Evolutionary conservation across 2,113 vertebrate species (phyloP), one percentile per base, ranked within the genome.

Genomic region (Vulpes ferrilata): DNA sequence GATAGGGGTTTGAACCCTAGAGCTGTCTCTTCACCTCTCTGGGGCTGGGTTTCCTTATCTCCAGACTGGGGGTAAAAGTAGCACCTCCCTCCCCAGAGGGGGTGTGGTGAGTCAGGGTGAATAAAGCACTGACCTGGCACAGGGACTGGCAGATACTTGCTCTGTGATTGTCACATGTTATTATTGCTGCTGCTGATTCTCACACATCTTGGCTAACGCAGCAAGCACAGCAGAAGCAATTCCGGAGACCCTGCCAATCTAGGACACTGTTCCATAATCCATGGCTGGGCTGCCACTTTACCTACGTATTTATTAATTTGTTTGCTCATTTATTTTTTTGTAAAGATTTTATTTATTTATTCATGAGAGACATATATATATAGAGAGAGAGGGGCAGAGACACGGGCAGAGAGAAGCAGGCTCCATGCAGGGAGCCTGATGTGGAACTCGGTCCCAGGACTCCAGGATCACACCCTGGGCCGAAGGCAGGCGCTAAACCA

Each of bases 91-190:
- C 55, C 38, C 74, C n/a, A 0, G 0, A 9, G 19, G 19, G n/a
- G 23, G 7, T 17, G 1, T 19, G 23, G 22, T 13, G 11, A 32
- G n/a, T 25, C 35, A 0, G 0, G 55, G n/a, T 51, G 11, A 69
- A 0, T 16, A 2, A 71, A 64, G 62, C 43, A 11, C 30, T 55
- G 4, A 19, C 13, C 3, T 17, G 25, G 71, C 2, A 6, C 38
- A 1, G 55, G 35, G 20, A 4, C 43, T 20, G 27, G 35, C 0
- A 0, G 17, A 2, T 0, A 6, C 1, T n/a, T 15, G 11, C 53
- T 65, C 25, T 51, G 43, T 8, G 7, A 16, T 51, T 13, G 27
- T 59, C 53, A 0, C 11, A 27, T 9, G 17, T 25, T 23, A 5
- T 27, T 27, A 0, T 25, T 16, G 7, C 25, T 35, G 48, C 35